Evolutionary conservation across 1,140 invertebrate species (phyloP), one percentile per base, ranked within the genome.

Genomic region (Drosophila ohnishii): DNA sequence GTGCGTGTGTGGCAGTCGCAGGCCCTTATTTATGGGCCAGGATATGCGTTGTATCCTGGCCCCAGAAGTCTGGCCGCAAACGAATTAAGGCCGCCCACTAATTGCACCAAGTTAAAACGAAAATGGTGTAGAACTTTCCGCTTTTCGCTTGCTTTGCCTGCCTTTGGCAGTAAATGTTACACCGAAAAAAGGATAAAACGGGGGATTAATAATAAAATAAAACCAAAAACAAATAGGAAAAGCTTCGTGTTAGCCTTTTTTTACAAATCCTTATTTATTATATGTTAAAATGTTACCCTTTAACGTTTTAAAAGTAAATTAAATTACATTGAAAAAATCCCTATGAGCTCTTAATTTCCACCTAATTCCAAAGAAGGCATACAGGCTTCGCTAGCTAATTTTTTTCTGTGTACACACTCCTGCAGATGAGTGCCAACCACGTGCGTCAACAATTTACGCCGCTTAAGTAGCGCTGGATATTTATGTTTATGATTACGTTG

Each of bases 401-500:
- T 63, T 40, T 5, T 19, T 0, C 37, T 8, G 61, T 63, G 61
- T 56, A 50, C 44, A 37, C 39, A 48, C 59, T 47, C 47, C 32
- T 39, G 42, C 45, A 40, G 39, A 51, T 75, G 44, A 64, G 61
- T 47, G 59, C 35, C 75, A 72, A 71, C 75, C 80, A 84, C 76
- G 76, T 80, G 80, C 80, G 66, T 69, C 65, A 81, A 82, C 82
- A 87, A 83, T 86, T 87, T 82, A 77, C 83, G 83, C 67, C 71
- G 70, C 70, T 77, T 86, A 81, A 86, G 82, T 67, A 69, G 78
- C 70, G 65, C 50, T 55, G 78, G 83, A 79, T 86, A 86, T 86
- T 86, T 86, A 86, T 86, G 83, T 67, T 86, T 86, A 86, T 86
- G 83, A 86, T 86, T 79, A 76, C 76, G 79, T 86, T 87, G 83